phyloP scores from a whole-genome alignment of 1,140 invertebrate species.

The Zaprionus inermis region DNA sequence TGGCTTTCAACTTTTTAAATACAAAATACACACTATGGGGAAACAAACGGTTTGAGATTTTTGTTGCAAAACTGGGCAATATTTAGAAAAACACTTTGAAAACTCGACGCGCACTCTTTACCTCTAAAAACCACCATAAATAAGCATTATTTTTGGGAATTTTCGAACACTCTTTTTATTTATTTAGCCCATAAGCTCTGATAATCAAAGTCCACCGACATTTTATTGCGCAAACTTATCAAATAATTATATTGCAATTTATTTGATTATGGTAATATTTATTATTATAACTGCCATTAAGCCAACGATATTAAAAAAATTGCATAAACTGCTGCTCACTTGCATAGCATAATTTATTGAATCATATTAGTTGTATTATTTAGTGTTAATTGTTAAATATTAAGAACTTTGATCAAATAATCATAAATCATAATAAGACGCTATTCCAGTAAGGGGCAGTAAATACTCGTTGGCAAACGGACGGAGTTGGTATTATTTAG shows the following conservation, averaged over 20 bases:
- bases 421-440: neutral
- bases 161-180: conserved; percentile 72
- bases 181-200: conserved; percentile 14
- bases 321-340: neutral
- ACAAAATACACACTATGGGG: conserved; percentile 55
- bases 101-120: conserved; percentile 73
- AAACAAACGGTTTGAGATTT: conserved; percentile 60
- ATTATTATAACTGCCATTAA: neutral
- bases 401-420: neutral
- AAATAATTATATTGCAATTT: conserved; percentile 38
- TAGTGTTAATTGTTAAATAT: neutral
- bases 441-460: neutral
- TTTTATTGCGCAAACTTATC: conserved; percentile 45
- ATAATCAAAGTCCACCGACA: conserved; percentile 63
- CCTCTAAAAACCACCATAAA: conserved; percentile 48
- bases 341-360: neutral
- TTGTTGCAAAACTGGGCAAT: conserved; percentile 67
- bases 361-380: neutral
- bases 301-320: neutral
- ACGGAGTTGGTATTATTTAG: neutral
- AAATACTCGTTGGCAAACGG: neutral
- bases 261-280: conserved; percentile 20
- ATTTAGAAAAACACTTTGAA: conserved; percentile 80
- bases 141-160: conserved; percentile 33
- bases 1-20: conserved; percentile 29